Conservation (phyloP, 2,888 invertebrate genomes). For the Elysia crispata region DNA sequence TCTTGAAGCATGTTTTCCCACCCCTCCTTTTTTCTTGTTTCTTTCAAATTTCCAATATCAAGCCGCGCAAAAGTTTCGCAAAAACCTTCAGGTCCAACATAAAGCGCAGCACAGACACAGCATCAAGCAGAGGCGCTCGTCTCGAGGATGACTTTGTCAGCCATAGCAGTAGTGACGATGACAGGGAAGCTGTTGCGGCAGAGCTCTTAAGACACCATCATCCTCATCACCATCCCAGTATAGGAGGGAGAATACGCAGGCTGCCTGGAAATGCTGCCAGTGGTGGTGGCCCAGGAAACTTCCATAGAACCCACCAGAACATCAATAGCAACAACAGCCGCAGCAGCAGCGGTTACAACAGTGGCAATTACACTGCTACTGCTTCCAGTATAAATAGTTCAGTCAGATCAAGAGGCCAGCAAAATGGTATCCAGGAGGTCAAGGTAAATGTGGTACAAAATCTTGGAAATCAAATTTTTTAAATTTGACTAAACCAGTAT, state of each 20-base stretch:
- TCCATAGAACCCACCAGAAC: neutral
- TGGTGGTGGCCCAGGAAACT: too few relatives aligned
- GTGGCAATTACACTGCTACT: slow-evolving; percentile 17
- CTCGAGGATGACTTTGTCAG: slow-evolving; percentile 70
- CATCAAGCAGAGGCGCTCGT: slow-evolving; percentile 61
- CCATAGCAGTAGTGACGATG: slow-evolving; percentile 63
- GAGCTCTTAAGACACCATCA: slow-evolving; percentile 34
- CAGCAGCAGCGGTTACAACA: slow-evolving; percentile 32
- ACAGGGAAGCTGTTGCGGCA: slow-evolving; percentile 27
- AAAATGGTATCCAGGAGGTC: neutral
- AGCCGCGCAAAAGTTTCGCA: slow-evolving; percentile 38
- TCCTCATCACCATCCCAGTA: neutral
- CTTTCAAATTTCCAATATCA: too few relatives aligned
- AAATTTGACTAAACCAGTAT: too few relatives aligned
- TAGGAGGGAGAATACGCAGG: neutral
- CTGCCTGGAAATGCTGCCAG: too few relatives aligned
- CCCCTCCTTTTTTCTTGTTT: too few relatives aligned
- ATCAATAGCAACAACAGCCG: neutral
- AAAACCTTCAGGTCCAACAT: slow-evolving; percentile 46
- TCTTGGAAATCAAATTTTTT: too few relatives aligned
- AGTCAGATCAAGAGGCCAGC: slow-evolving; percentile 14
- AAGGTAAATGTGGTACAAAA: too few relatives aligned
- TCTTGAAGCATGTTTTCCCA: too few relatives aligned
- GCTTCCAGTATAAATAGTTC: slow-evolving; percentile 9
- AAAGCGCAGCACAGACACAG: slow-evolving; percentile 45